These are phyloP conservation scores for Caenorhabditis panamensis DNA, from an alignment of 2,888 invertebrate genomes.

Conservation along the genomic window DNA sequence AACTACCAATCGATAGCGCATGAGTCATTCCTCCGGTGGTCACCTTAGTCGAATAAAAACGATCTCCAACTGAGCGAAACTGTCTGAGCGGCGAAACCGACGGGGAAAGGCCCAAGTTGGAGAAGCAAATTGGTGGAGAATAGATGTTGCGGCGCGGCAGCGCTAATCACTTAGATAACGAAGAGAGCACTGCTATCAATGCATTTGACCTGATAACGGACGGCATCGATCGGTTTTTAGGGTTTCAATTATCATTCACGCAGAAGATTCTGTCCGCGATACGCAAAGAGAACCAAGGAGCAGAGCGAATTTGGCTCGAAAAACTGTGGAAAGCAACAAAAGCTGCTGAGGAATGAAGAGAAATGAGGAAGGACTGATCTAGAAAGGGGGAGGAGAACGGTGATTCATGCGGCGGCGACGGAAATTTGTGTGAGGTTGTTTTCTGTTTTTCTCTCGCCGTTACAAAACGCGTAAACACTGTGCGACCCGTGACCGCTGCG, in stretches of 20 bases:
- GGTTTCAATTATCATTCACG: neutral
- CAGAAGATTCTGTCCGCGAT: neutral
- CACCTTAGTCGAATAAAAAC: no score
- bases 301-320: neutral
- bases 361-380: neutral
- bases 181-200: slow-evolving; percentile 45
- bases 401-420: neutral
- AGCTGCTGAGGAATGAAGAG: neutral
- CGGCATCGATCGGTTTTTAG: slow-evolving; percentile 39
- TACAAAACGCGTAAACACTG: slow-evolving; percentile 14
- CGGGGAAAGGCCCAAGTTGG: slow-evolving; percentile 17
- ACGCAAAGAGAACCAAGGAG: neutral
- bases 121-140: slow-evolving; percentile 36
- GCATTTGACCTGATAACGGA: slow-evolving; percentile 52
- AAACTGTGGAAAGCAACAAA: neutral
- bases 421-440: slow-evolving; percentile 1
- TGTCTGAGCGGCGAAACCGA: neutral
- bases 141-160: slow-evolving; percentile 40
- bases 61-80: neutral
- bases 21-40: neutral
- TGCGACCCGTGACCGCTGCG: slow-evolving; percentile 19
- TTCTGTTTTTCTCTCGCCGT: neutral
- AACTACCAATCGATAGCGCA: neutral
- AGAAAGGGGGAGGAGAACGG: neutral
- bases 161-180: slow-evolving; percentile 41